Evolutionary conservation across 2,888 invertebrate genomes (phyloP), one percentile per base, ranked within the genome.

Genomic region (Brenthis daphne): DNA sequence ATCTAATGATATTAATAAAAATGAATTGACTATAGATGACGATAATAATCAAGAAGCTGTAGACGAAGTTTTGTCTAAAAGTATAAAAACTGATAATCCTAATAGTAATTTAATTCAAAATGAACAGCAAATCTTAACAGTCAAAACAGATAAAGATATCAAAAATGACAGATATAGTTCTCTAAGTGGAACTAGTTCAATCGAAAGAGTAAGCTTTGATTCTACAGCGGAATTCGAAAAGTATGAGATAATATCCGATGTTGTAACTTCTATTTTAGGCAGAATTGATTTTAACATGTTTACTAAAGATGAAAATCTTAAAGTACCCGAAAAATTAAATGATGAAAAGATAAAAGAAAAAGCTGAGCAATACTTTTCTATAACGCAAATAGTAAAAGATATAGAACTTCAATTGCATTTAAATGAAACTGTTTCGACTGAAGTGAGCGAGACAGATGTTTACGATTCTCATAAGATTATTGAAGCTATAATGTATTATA

Each of bases 161-260:
- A 43, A 43, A 43, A 60, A 79, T 47, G 53, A 48, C 24, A 56
- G 63, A 16, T 29, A 33, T 8, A 61, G 60, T 55, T 67, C 70
- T 5, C n/a, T 64, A 2, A 69, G 69, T 24, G 53, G 56, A 13
- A 79, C 81, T 68, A 88, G 85, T 72, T 76, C 80, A n/a, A 60
- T 79, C 0, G 86, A 83, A 75, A 84, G 85, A 1, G 68, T 68
- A 33, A 91, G 92, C 67, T 84, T 88, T 16, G 85, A 92, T 81
- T 91, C 92, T 0, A 90, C 88, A 1, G 82, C 75, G 5, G 92
- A 92, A 75, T 92, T 92, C 71, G 92, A 92, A 71, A 90, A 87
- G 75, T 82, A 85, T 50, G 92, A 92, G 81, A 70, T 79, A 0
- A 81, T 90, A 8, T 75, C 86, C 0, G 91, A 92, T 61, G 73